Evolutionary conservation across 2,888 invertebrate genomes (phyloP), one percentile per base, ranked within the genome.

Genomic region (Augiades crinisus): DNA sequence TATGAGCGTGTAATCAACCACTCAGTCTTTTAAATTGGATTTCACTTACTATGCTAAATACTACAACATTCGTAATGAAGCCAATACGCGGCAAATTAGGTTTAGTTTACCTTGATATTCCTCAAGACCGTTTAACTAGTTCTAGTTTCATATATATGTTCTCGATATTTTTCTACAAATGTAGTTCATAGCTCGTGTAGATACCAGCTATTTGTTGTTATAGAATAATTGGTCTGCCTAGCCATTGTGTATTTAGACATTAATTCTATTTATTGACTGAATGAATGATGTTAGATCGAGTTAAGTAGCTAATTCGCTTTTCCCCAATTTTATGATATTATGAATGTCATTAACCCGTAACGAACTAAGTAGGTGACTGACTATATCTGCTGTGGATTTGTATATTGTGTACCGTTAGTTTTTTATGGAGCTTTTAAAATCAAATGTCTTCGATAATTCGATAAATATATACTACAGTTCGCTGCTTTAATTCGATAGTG

Each of bases 201-300:
- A n/a, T n/a, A n/a, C n/a, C n/a, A n/a, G n/a, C n/a, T n/a, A n/a
- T n/a, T n/a, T n/a, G n/a, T n/a, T n/a, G n/a, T n/a, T n/a, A 30
- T 12, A 30, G 10, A 12, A 4, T 4, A 12, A 30, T 30, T 1
- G 5, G 1, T n/a, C 5, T 12, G 30, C 5, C 5, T 30, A 12
- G 4, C 5, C 10, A 30, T 12, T 12, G n/a, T 30, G 6, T 30
- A 30, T 5, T 12, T 12, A 12, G 12, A 33, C 40, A 13, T 16
- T 24, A 37, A 24, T 47, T 41, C 43, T 53, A 55, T 58, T 53
- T 57, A 54, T 57, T 61, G 59, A 60, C 60, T 58, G 58, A 64
- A 56, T 52, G 40, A 37, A 24, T 47, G 47, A 34, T 4, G 31
- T 30, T 37, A 17, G 21, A 24, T 41, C 5, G 31, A 31, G 16